Percentiles rank a stretch among this genome's conserved stretches.
phyloP scores from a whole-genome alignment of 2,797 vertebrate genomes.

The Lacerta viridis region DNA sequence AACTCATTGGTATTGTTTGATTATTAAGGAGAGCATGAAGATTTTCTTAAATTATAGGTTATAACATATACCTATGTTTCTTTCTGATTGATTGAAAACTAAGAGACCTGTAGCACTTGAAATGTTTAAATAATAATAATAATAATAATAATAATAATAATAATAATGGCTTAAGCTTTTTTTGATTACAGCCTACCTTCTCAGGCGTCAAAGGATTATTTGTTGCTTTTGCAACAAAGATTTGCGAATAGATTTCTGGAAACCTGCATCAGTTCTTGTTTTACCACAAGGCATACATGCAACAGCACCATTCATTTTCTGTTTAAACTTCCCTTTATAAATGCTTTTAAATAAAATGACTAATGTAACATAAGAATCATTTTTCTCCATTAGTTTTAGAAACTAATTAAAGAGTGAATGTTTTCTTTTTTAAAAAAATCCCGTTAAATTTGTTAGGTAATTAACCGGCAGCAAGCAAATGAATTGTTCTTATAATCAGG shows the following conservation, averaged over 20 bases:
- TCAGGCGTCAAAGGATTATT: neutral
- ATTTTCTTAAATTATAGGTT: slow-evolving; percentile 26
- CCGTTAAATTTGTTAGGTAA: neutral
- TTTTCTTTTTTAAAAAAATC: neutral
- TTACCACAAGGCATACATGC: slow-evolving; percentile 1
- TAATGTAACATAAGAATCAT: neutral
- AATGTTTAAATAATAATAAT: neutral
- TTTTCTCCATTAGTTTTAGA: neutral
- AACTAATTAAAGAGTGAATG: slow-evolving; percentile 25
- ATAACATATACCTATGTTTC: neutral
- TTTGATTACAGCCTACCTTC: neutral
- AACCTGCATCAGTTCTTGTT: neutral
- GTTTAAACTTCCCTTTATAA: slow-evolving; percentile 19
- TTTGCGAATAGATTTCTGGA: neutral
- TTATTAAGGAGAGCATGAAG: slow-evolving; percentile 41
- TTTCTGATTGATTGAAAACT: neutral
- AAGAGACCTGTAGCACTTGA: neutral
- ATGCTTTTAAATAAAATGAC: slow-evolving; percentile 35
- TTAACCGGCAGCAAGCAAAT: slow-evolving; percentile 25
- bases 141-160: too few species aligned
- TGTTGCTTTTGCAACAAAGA: neutral
- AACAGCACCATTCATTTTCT: slow-evolving; percentile 1
- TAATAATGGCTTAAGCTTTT: neutral
- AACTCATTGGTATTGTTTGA: slow-evolving; percentile 49
- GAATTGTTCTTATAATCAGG: neutral